Evolutionary conservation across 1,140 invertebrate genomes (phyloP), one percentile per base, ranked within the genome.

Genomic region (Thalassaphorura encarpata): DNA sequence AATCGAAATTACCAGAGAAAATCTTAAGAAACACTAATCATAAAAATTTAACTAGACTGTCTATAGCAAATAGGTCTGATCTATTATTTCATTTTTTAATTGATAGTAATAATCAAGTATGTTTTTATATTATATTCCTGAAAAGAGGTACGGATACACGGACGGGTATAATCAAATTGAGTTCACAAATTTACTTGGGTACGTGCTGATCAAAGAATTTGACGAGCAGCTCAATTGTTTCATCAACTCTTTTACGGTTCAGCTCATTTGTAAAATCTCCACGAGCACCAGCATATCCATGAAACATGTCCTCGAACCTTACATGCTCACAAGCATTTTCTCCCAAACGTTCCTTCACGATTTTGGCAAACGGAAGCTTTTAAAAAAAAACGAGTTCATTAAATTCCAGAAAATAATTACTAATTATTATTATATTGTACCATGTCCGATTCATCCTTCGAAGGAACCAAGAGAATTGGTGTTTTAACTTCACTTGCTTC

Each of bases 401-500:
- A n/a, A n/a, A n/a, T n/a, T n/a, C n/a, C n/a, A n/a, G n/a, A n/a
- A n/a, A n/a, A n/a, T n/a, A n/a, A n/a, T n/a, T n/a, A n/a, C n/a
- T n/a, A n/a, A n/a, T n/a, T n/a, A n/a, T n/a, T n/a, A n/a, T n/a
- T n/a, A n/a, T n/a, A n/a, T 36, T 23, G 28, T 50, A 63, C 58
- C 62, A 64, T 61, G n/a, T 64, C 55, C 1, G 52, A 19, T 51
- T 64, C 62, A 11, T 58, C 49, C 28, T 31, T 48, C 5, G 45
- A 49, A 2, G 62, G 62, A 18, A 61, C 21, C 13, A 64, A 41
- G 27, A 43, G 53, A 40, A 64, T 51, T n/a, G 62, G 62, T 19
- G 33, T 29, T n/a, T 56, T 36, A 29, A 58, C 41, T 19, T 49
- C 55, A 23, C 23, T 23, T 8, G 55, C 58, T 42, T 56, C 48